Conservation (phyloP, 2,888 invertebrate genomes). For the Agriopis aurantiaria region DNA sequence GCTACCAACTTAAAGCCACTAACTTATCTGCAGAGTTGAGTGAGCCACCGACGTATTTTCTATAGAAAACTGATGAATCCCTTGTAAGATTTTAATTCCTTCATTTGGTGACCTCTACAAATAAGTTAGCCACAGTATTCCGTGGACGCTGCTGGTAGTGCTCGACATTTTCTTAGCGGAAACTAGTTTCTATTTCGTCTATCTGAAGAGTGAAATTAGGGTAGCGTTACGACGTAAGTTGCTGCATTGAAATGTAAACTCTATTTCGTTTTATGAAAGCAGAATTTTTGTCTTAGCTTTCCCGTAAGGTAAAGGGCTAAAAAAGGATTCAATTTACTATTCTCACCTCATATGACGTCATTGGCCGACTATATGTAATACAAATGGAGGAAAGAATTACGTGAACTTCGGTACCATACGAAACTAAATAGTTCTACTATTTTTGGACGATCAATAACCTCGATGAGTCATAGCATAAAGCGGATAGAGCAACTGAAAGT, state of each 20-base stretch:
- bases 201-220: not conserved
- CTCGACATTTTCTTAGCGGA: not conserved
- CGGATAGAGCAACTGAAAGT: not conserved
- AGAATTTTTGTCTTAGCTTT: not conserved
- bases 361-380: not conserved
- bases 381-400: slow-evolving; percentile 4
- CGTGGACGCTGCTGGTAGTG: too few species aligned
- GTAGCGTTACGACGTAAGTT: not conserved
- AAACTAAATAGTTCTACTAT: slow-evolving; percentile 16
- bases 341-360: slow-evolving; percentile 8
- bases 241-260: not conserved
- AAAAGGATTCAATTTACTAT: slow-evolving; percentile 4
- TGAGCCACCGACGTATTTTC: not conserved
- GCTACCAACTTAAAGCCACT: not conserved
- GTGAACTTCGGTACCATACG: slow-evolving; percentile 5
- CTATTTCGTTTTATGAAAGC: not conserved
- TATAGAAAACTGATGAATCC: not conserved
- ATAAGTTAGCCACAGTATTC: too few species aligned
- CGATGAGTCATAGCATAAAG: slow-evolving; percentile 12
- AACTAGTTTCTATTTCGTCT: not conserved
- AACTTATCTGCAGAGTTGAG: not conserved
- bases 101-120: too few species aligned
- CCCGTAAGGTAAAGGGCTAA: slow-evolving; percentile 3
- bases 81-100: not conserved
- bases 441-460: slow-evolving; percentile 26